Evolutionary conservation across 2,113 vertebrate genomes (phyloP).

Genomic region (Antigone vipio): DNA sequence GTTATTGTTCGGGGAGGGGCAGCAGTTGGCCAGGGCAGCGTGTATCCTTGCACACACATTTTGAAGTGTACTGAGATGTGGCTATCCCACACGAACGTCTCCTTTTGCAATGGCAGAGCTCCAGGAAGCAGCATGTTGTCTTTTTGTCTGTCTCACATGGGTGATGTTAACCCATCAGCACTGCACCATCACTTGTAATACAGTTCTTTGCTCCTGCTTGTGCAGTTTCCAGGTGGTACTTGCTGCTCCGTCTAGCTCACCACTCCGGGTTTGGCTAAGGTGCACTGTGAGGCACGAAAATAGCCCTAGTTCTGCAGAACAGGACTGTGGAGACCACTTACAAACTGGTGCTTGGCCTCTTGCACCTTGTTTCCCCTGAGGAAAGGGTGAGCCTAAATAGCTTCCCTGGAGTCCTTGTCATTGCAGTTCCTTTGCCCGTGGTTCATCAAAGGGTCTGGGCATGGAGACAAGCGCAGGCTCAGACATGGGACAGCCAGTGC

Average conservation of each 20-base stretch:
- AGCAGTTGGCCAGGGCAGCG: neutral
- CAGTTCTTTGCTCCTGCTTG: neutral
- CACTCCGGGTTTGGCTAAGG: neutral
- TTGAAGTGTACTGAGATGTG: neutral
- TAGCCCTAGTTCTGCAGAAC: neutral
- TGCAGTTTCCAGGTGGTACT: neutral
- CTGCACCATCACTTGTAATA: neutral
- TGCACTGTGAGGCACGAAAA: neutral
- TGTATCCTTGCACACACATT: neutral
- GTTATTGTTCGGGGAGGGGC: neutral
- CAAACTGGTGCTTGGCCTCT: neutral
- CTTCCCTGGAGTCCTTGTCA: neutral
- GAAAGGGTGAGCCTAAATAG: neutral
- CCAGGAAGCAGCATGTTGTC: neutral
- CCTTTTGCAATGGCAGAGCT: neutral
- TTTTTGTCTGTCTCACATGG: neutral
- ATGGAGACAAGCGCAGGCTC: neutral
- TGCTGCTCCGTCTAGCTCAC: neutral
- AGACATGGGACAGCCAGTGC: too few relatives aligned
- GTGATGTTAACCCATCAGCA: neutral
- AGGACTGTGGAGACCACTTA: neutral
- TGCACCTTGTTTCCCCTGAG: neutral
- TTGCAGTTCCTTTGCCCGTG: neutral
- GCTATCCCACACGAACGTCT: neutral
- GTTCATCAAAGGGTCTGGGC: neutral